Evolutionary conservation across 2,113 vertebrate species (phyloP).

Genomic region (Cyphotilapia sp.): DNA sequence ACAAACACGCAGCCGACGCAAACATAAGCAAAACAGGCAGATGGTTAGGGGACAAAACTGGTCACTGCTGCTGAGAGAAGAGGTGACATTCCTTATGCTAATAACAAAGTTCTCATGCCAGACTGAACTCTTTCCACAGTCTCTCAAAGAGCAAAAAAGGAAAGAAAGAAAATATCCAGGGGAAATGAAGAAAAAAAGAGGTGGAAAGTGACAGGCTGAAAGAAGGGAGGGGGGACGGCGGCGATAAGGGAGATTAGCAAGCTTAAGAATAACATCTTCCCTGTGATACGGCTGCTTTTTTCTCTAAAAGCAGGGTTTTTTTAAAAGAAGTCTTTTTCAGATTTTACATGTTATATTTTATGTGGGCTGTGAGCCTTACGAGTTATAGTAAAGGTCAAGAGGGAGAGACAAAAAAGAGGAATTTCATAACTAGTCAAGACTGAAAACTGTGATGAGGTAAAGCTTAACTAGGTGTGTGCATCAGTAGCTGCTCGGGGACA

Average conservation of each 20-base stretch:
- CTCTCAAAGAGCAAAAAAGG: not conserved
- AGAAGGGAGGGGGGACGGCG: not conserved
- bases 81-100: slow-evolving; percentile 66
- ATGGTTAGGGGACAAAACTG: slow-evolving; percentile 34
- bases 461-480: not conserved
- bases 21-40: slow-evolving; percentile 32
- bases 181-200: not conserved
- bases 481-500: not conserved
- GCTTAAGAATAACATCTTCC: not conserved
- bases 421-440: not conserved
- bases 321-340: not conserved
- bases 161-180: not conserved
- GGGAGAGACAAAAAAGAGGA: not conserved
- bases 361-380: not conserved
- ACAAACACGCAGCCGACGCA: not conserved
- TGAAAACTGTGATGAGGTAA: not conserved
- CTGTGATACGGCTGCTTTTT: not conserved
- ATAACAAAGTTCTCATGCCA: slow-evolving; percentile 41
- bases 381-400: not conserved
- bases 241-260: not conserved
- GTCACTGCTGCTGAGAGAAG: slow-evolving; percentile 20
- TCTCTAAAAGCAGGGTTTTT: not conserved
- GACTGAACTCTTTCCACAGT: not conserved
- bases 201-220: not conserved
- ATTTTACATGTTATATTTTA: not conserved